phyloP scores from a whole-genome alignment of 2,113 vertebrate genomes.

The Alethe castanea region DNA sequence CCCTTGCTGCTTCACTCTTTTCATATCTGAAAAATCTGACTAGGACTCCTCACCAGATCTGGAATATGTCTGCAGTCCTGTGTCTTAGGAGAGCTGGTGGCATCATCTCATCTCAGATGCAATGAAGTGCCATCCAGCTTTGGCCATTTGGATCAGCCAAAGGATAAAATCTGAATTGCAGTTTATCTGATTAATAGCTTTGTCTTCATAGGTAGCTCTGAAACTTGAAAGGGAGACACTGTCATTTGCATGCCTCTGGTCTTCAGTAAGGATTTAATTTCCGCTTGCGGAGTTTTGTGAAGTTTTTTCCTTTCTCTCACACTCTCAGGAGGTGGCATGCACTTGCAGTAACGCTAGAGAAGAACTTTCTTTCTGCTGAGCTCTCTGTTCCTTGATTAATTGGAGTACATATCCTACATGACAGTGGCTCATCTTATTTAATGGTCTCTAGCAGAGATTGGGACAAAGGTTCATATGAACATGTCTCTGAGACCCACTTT shows the following conservation, averaged over 20 bases:
- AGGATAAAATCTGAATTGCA: background rate
- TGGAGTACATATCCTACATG: background rate
- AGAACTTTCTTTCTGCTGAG: background rate
- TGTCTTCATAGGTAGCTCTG: background rate
- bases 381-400: background rate
- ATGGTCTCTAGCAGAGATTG: background rate
- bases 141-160: background rate
- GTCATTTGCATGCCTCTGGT: background rate
- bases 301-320: background rate
- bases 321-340: background rate
- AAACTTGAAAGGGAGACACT: background rate
- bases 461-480: background rate
- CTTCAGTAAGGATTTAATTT: background rate
- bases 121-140: background rate
- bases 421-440: background rate
- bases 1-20: background rate
- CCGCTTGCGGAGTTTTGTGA: background rate
- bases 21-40: background rate
- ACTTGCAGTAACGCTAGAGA: background rate
- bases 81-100: background rate
- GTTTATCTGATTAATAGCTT: background rate
- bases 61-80: background rate
- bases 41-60: background rate
- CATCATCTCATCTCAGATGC: background rate
- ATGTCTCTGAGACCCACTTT: background rate